phyloP scores from a whole-genome alignment of 2,797 vertebrate species.

The Avahi laniger region DNA sequence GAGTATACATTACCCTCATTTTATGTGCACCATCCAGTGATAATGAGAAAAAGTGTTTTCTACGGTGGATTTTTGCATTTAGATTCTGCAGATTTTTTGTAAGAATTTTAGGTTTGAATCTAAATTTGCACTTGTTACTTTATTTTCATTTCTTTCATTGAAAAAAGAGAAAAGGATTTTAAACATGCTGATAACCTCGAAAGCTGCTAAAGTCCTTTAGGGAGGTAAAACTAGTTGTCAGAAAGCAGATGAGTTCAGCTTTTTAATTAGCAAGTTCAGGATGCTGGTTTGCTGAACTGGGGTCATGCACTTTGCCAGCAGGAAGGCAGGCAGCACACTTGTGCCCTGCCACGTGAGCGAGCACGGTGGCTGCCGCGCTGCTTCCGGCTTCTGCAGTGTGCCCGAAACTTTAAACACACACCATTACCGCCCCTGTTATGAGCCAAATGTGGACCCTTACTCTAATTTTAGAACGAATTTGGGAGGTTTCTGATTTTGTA shows the following conservation, averaged over 20 bases:
- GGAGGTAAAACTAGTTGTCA: slow-evolving; percentile 34
- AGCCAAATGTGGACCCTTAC: background rate
- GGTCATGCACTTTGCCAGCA: rapidly evolving
- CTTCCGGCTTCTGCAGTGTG: background rate
- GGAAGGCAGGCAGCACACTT: background rate
- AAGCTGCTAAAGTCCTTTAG: background rate
- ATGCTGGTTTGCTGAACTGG: background rate
- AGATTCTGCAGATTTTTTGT: background rate
- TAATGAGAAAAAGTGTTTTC: rapidly evolving
- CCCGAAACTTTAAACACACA: background rate
- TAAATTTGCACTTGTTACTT: background rate
- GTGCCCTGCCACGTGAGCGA: rapidly evolving
- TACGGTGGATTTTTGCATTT: background rate
- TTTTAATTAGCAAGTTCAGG: slow-evolving; percentile 34
- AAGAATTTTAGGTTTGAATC: background rate
- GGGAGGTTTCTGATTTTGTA: background rate
- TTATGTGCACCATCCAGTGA: background rate
- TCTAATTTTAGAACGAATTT: background rate
- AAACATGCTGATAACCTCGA: slow-evolving; percentile 36
- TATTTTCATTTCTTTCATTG: slow-evolving; percentile 18
- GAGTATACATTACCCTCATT: background rate
- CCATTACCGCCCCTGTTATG: rapidly evolving
- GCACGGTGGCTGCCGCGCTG: rapidly evolving
- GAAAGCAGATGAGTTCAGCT: slow-evolving; percentile 14
- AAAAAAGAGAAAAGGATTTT: background rate